Conservation (phyloP, 2,888 invertebrate species). For the Onchidella celtica region DNA sequence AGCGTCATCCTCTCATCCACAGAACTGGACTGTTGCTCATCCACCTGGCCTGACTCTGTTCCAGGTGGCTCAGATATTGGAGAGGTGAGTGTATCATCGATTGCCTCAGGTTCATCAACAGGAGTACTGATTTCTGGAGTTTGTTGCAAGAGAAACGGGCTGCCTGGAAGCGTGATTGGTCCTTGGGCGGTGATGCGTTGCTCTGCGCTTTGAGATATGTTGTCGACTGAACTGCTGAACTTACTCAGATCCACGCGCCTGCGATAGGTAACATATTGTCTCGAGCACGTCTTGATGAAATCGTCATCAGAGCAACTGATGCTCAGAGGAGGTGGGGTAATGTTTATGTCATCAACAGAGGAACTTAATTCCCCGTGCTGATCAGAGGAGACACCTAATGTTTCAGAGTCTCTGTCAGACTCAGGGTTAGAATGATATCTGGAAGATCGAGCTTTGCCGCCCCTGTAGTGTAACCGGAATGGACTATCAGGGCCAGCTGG, state of each 20-base stretch:
- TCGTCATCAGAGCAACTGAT: constrained; percentile 43
- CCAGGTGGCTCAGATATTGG: neutral
- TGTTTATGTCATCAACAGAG: constrained; percentile 38
- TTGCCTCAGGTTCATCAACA: constrained; percentile 5
- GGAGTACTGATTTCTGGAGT: constrained; percentile 22
- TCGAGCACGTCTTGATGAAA: constrained; percentile 40
- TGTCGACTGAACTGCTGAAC: constrained; percentile 45
- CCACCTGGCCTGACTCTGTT: neutral
- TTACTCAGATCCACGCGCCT: constrained; percentile 27
- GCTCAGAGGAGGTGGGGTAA: constrained; percentile 20
- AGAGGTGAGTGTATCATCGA: neutral
- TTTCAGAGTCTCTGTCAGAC: too few species aligned
- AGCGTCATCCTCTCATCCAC: neutral
- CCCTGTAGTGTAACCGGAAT: constrained; percentile 19
- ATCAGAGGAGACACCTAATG: too few species aligned
- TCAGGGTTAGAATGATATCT: constrained; percentile 45
- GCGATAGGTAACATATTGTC: constrained; percentile 10
- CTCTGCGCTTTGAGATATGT: neutral
- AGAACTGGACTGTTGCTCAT: neutral
- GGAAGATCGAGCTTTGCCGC: constrained; percentile 38
- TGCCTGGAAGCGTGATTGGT: neutral
- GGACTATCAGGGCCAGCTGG: neutral
- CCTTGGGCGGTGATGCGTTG: neutral
- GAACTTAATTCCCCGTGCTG: neutral
- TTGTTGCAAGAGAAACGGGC: constrained; percentile 13